These are phyloP conservation scores for Eupsittula cactorum DNA, from an alignment of 2,113 vertebrate species.

Conservation along the genomic window DNA sequence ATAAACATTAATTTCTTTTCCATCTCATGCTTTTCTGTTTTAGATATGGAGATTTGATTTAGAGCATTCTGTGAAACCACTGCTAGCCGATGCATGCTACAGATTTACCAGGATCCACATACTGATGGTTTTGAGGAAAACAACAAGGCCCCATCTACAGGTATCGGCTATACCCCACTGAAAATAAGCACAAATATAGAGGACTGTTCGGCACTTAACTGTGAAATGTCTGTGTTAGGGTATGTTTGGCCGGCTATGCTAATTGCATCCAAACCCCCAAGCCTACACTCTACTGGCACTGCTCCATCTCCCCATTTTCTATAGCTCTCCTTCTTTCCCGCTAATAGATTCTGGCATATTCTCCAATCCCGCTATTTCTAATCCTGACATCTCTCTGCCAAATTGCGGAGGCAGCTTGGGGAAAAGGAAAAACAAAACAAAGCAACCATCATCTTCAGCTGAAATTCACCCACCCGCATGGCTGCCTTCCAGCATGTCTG, in stretches of 20 bases:
- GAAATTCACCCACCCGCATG: not conserved
- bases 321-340: not conserved
- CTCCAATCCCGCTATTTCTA: slow-evolving; percentile 8
- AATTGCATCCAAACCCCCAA: not conserved
- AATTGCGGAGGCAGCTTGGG: not conserved
- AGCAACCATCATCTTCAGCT: slow-evolving; percentile 34
- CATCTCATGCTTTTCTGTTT: not conserved
- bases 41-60: not conserved
- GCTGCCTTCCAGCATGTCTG: slow-evolving; percentile 24
- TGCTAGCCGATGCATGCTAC: not conserved
- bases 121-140: not conserved
- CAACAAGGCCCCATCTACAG: not conserved
- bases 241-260: not conserved
- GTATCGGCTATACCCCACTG: not conserved
- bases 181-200: not conserved
- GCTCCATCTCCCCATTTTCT: not conserved
- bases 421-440: slow-evolving; percentile 46
- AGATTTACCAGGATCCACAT: not conserved
- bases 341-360: slow-evolving; percentile 23
- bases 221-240: not conserved
- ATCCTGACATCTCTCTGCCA: not conserved
- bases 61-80: not conserved
- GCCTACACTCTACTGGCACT: not conserved
- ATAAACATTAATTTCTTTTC: not conserved
- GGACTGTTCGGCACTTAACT: not conserved